These are phyloP conservation scores for Patella depressa DNA, from an alignment of 2,888 invertebrate species.

Conservation along the genomic window DNA sequence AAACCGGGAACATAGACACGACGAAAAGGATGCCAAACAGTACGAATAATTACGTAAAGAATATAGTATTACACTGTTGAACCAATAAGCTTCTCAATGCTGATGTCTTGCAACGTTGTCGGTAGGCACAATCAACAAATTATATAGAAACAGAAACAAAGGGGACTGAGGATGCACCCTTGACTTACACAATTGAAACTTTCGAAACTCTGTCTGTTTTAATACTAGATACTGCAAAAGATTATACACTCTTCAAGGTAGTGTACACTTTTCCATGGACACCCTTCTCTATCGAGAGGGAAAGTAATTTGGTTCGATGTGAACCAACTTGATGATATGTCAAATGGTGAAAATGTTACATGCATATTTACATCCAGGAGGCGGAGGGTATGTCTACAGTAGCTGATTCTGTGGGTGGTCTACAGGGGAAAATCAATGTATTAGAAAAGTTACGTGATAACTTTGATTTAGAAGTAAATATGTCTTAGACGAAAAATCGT, in stretches of 20 bases:
- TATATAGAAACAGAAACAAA: not conserved
- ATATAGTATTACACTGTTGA: no score
- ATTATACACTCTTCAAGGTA: slow-evolving; percentile 9
- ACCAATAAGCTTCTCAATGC: no score
- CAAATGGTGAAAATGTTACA: no score
- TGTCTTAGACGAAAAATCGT: not conserved
- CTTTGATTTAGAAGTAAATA: not conserved
- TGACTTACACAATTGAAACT: not conserved
- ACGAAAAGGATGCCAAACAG: no score
- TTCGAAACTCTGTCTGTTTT: not conserved
- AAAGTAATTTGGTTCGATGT: slow-evolving; percentile 23
- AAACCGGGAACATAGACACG: no score
- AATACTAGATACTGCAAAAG: not conserved
- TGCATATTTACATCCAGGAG: no score
- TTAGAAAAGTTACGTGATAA: not conserved
- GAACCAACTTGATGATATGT: no score
- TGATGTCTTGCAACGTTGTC: no score
- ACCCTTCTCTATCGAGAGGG: slow-evolving; percentile 22
- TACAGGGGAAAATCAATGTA: not conserved
- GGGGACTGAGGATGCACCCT: not conserved
- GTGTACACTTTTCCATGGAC: slow-evolving; percentile 26
- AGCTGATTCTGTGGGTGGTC: not conserved
- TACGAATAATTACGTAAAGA: no score
- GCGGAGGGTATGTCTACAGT: not conserved
- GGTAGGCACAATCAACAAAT: not conserved